Conservation (phyloP, 2,113 vertebrate genomes). For the Camelus bactrianus region DNA sequence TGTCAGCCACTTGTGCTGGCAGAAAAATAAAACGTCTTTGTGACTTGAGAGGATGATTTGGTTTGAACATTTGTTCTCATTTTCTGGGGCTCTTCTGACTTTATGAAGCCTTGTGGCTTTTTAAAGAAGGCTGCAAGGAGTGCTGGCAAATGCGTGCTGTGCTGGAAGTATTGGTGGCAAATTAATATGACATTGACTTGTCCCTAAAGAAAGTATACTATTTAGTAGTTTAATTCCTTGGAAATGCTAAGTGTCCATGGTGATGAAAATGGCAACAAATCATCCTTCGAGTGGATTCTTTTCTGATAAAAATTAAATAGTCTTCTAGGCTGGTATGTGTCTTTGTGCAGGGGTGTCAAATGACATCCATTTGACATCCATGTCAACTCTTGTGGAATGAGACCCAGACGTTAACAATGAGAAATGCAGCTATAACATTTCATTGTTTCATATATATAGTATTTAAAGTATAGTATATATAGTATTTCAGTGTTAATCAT, state of each 20-base stretch:
- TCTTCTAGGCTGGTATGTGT: slow-evolving; percentile 71
- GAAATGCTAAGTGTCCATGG: neutral
- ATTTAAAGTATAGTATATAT: neutral
- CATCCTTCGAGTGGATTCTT: neutral
- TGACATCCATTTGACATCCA: slow-evolving; percentile 79
- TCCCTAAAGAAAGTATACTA: neutral
- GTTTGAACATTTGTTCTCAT: slow-evolving; percentile 63
- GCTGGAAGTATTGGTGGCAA: neutral
- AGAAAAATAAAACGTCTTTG: slow-evolving; percentile 45
- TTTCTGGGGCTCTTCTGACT: slow-evolving; percentile 59
- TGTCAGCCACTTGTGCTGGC: neutral
- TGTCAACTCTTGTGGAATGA: slow-evolving; percentile 70
- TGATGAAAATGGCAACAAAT: slow-evolving; percentile 12
- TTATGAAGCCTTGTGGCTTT: slow-evolving; percentile 66
- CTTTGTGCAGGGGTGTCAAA: slow-evolving; percentile 74
- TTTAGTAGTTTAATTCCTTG: neutral
- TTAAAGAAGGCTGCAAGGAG: neutral
- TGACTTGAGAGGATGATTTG: slow-evolving; percentile 1
- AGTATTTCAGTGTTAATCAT: slow-evolving; percentile 69
- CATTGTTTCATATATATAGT: no score
- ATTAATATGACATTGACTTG: neutral
- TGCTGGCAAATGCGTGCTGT: neutral
- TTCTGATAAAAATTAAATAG: slow-evolving; percentile 31
- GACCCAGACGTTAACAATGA: slow-evolving; percentile 72
- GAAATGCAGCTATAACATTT: slow-evolving; percentile 74